These are phyloP conservation scores for Coturnix japonica DNA, from an alignment of 2,113 vertebrate species.

Conservation along the genomic window DNA sequence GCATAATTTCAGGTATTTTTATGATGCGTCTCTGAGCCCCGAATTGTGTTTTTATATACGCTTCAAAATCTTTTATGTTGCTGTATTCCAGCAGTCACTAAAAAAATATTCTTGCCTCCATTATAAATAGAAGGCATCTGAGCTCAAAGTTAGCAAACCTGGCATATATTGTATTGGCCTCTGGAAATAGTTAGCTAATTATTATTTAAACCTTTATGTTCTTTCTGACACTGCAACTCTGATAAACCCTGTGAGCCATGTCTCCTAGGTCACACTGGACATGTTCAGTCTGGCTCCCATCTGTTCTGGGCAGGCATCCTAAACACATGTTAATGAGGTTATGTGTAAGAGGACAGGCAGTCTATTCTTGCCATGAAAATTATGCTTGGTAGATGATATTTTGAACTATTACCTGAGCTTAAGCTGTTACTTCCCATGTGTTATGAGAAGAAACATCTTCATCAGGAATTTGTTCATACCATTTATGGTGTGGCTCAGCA, in stretches of 20 bases:
- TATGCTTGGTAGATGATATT: background rate
- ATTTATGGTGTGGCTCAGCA: no score
- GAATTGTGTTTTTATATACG: background rate
- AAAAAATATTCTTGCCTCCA: background rate
- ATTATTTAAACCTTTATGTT: background rate
- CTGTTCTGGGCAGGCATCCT: background rate
- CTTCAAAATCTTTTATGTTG: background rate
- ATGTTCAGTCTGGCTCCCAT: background rate
- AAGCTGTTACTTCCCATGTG: background rate
- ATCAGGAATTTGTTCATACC: background rate
- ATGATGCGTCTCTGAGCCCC: background rate
- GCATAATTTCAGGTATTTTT: background rate
- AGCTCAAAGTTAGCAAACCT: conserved; percentile 1
- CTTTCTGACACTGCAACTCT: background rate
- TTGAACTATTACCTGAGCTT: background rate
- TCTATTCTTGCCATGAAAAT: conserved; percentile 22
- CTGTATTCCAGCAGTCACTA: background rate
- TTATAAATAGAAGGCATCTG: background rate
- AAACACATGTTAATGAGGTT: background rate
- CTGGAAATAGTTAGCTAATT: conserved; percentile 3
- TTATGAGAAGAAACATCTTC: background rate
- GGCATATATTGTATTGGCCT: background rate
- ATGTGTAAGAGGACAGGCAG: background rate
- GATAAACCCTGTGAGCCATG: background rate
- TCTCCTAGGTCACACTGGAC: background rate